phyloP scores from a whole-genome alignment of 2,888 invertebrate species.

The Corbicula japonica region DNA sequence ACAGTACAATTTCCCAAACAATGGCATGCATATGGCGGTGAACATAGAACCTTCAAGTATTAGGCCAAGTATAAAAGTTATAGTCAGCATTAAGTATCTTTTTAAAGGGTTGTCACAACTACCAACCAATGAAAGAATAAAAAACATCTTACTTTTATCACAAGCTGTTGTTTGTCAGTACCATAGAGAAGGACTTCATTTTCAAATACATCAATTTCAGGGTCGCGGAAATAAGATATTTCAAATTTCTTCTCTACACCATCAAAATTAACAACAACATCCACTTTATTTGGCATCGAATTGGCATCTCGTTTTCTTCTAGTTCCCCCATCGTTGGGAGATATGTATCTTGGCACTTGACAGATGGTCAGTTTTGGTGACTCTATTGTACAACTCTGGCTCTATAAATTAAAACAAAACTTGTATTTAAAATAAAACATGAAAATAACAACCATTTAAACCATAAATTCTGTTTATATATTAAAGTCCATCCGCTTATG shows the following conservation, averaged over 20 bases:
- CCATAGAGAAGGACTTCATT: slow-evolving; percentile 7
- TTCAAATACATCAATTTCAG: neutral
- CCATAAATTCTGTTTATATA: neutral
- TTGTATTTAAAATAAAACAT: too few relatives aligned
- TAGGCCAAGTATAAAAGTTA: neutral
- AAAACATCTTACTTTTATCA: slow-evolving; percentile 1
- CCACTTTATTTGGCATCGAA: neutral
- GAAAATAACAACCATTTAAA: neutral
- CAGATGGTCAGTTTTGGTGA: neutral
- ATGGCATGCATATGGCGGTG: too few relatives aligned
- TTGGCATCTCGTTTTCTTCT: neutral
- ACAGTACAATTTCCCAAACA: too few relatives aligned
- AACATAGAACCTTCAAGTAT: too few relatives aligned
- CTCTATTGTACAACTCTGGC: neutral
- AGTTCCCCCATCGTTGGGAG: neutral
- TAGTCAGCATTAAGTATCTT: neutral
- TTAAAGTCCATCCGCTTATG: neutral
- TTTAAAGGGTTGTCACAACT: too few relatives aligned
- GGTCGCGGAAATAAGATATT: slow-evolving; percentile 14
- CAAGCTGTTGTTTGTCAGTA: slow-evolving; percentile 13
- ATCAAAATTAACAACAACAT: slow-evolving; percentile 15
- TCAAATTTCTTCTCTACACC: slow-evolving; percentile 1
- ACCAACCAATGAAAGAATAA: too few relatives aligned
- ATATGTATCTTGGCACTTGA: neutral
- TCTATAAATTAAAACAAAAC: neutral